Conservation (phyloP, 1,140 invertebrate species). For the Pogonomyrmex californicus region DNA sequence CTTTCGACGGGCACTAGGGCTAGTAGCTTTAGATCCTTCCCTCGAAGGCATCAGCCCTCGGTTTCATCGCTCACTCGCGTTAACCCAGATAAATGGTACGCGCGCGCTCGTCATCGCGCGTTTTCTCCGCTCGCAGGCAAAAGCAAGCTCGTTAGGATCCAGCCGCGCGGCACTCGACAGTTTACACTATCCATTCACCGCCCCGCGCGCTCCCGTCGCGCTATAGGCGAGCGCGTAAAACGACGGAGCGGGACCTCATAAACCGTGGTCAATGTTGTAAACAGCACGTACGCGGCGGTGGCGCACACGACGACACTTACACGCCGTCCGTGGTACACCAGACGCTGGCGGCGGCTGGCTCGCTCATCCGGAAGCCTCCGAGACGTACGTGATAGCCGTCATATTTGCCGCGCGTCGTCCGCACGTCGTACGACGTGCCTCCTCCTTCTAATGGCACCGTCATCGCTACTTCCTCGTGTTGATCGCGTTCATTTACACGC, state of each 20-base stretch:
- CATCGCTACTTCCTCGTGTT: slow-evolving; percentile 25
- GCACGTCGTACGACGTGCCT: slow-evolving; percentile 65
- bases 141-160: not conserved
- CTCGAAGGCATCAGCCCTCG: not conserved
- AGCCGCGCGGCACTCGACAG: not conserved
- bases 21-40: not conserved
- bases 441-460: slow-evolving; percentile 51
- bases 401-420: slow-evolving; percentile 49
- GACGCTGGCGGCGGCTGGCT: slow-evolving; percentile 33
- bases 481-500: slow-evolving; percentile 59
- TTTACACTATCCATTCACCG: slow-evolving; percentile 29
- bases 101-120: not conserved
- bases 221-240: slow-evolving; percentile 34
- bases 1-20: no score
- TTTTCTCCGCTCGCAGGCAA: not conserved
- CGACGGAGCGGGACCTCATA: slow-evolving; percentile 10
- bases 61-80: slow-evolving; percentile 4
- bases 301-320: slow-evolving; percentile 66
- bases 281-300: slow-evolving; percentile 64
- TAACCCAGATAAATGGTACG: not conserved
- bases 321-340: slow-evolving; percentile 11
- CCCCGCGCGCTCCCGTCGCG: slow-evolving; percentile 16
- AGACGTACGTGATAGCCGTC: slow-evolving; percentile 48
- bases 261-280: slow-evolving; percentile 58
- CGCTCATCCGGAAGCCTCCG: slow-evolving; percentile 32